Percentiles rank a stretch among this genome's conserved stretches.
These are phyloP conservation scores for Caiman crocodilus DNA, from an alignment of 2,797 vertebrate genomes.

Conservation along the genomic window DNA sequence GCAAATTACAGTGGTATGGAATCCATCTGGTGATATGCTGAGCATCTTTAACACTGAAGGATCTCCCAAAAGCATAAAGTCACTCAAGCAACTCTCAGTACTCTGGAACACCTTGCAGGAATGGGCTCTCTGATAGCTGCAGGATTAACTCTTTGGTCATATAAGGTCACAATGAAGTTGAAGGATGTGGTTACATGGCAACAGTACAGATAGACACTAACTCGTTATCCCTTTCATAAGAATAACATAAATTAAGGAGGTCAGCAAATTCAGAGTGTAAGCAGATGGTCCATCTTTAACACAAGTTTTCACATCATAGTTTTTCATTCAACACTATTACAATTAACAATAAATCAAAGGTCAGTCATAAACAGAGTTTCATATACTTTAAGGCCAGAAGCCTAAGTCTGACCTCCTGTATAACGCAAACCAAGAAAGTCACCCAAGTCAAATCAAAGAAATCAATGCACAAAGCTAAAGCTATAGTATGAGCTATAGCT, in stretches of 20 bases:
- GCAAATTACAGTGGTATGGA: neutral
- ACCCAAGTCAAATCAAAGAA: neutral
- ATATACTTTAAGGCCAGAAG: neutral
- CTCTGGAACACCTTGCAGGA: neutral
- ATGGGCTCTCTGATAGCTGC: neutral
- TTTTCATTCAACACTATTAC: neutral
- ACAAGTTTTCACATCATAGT: neutral
- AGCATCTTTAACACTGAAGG: neutral
- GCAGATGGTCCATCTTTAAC: neutral
- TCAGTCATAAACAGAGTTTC: neutral
- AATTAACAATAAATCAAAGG: neutral
- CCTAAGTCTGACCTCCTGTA: neutral
- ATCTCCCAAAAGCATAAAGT: neutral
- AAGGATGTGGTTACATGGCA: neutral
- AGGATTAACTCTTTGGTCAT: neutral
- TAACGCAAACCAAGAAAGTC: neutral
- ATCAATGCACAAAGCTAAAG: neutral
- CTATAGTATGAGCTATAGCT: neutral
- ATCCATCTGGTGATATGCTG: neutral
- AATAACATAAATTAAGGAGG: neutral
- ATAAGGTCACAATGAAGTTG: neutral
- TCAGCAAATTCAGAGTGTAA: neutral
- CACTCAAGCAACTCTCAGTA: neutral
- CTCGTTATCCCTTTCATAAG: neutral
- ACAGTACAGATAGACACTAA: neutral